Evolutionary conservation across 2,888 invertebrate genomes (phyloP), one percentile per base, ranked within the genome.

Genomic region (Hirudinaria manillensis): DNA sequence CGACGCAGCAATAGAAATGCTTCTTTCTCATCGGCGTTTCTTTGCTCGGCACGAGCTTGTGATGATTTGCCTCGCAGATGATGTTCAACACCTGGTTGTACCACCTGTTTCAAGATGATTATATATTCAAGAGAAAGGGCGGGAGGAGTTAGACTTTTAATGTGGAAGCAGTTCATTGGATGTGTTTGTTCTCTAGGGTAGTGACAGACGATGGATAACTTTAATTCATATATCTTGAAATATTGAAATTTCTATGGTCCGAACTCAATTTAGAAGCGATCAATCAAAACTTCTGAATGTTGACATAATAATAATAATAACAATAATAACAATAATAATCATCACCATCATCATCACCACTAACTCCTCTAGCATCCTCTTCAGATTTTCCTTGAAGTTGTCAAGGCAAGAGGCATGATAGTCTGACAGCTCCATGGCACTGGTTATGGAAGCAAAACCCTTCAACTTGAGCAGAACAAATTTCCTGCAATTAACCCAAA

Each of bases 1-100:
- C 91, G 0, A 94, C 89, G 81, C 93, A 91, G 84, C 93, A 91
- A 84, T 91, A 94, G 85, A 94, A 94, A 67, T 89, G 89, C 80
- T 89, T 89, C 21, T 56, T 55, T 65, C 65, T 61, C 29, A 65
- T 19, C 16, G 73, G 61, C 1, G 29, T 56, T 3, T 73, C 61
- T 27, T 65, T 73, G 65, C 65, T 73, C 36, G 73, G 73, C 7
- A 73, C 73, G 61, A 73, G 21, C 56, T 73, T 73, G 65, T 73
- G 56, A 13, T 36, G 65, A 38, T 73, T 73, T 2, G 56, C 61
- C 3, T 32, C 45, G 73, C 73, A 73, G 24, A 73, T 73, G 7
- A 73, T 73, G 38, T 65, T 65, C n/a, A 73, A 65, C 10, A 73
- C 56, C 29, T 61, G 61, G 29, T 55, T n/a, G 65, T 73, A 73